Percentiles rank a stretch among this genome's conserved stretches.
phyloP scores from a whole-genome alignment of 92 coral and sea anemone genomes.

The Chrysogorgia sp. region DNA sequence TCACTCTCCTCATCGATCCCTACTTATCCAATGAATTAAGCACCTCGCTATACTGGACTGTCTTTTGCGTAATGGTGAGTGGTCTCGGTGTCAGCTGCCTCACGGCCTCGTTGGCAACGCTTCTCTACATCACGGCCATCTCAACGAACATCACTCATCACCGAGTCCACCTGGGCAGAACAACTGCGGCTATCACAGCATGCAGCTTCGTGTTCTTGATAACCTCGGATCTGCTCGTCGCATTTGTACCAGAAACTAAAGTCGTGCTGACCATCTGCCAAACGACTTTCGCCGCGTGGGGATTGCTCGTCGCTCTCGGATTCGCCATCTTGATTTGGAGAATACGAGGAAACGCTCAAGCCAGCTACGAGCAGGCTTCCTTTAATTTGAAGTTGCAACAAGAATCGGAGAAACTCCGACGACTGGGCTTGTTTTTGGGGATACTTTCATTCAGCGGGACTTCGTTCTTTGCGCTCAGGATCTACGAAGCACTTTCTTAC shows the following conservation, averaged over 20 bases:
- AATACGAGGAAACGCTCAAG: constrained; percentile 61
- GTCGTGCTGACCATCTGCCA: constrained; percentile 68
- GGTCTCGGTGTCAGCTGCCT: constrained; percentile 73
- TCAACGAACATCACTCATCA: constrained; percentile 67
- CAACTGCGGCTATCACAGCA: constrained; percentile 48
- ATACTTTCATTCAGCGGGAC: constrained; percentile 54
- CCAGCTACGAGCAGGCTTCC: constrained; percentile 47
- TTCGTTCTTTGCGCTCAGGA: constrained; percentile 53
- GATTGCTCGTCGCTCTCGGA: constrained; percentile 65
- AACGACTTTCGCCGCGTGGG: constrained; percentile 72
- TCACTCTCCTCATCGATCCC: constrained; percentile 62
- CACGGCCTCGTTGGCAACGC: constrained; percentile 69
- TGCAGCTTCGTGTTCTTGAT: constrained; percentile 59
- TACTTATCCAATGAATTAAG: constrained; percentile 52
- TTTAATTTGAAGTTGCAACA: constrained; percentile 34
- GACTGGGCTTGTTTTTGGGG: constrained; percentile 52
- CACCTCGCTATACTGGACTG: constrained; percentile 26
- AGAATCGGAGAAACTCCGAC: constrained; percentile 53
- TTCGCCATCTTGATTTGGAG: constrained; percentile 56
- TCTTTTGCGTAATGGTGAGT: constrained; percentile 39
- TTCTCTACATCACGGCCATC: constrained; percentile 64
- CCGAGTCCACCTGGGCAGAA: constrained; percentile 53
- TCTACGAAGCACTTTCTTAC: constrained; percentile 59
- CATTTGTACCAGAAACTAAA: constrained; percentile 48
- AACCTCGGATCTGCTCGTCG: constrained; percentile 65